These are phyloP conservation scores for Anthopleura xanthogrammica DNA, from an alignment of 92 coral and sea anemone genomes.

Conservation along the genomic window DNA sequence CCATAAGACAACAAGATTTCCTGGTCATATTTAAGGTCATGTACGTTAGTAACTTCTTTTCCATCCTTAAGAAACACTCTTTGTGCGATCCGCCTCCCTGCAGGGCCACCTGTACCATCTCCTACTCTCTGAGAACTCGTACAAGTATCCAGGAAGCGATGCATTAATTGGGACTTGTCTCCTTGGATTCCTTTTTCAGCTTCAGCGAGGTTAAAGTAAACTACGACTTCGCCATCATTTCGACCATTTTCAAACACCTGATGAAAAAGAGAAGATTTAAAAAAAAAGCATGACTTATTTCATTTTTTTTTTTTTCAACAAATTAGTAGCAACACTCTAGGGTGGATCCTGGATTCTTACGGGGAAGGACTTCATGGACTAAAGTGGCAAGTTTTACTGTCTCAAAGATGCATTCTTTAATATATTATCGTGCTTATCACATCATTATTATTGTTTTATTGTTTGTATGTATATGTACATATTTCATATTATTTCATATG, in stretches of 20 bases:
- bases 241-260: constrained; percentile 94
- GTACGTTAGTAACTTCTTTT: constrained; percentile 66
- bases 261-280: neutral
- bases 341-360: no score
- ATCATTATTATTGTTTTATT: no score
- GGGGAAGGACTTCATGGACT: no score
- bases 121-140: constrained; percentile 73
- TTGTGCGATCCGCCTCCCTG: constrained; percentile 77
- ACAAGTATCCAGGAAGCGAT: constrained; percentile 86
- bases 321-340: no score
- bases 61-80: constrained; percentile 86
- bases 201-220: constrained; percentile 87
- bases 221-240: constrained; percentile 62
- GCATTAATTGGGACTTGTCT: constrained; percentile 60
- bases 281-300: no score
- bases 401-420: no score
- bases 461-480: no score
- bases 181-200: constrained; percentile 89
- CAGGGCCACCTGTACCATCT: constrained; percentile 79
- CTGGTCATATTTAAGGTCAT: constrained; percentile 80
- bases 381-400: no score
- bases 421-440: no score
- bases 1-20: constrained; percentile 96
- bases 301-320: no score
- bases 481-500: no score